Conservation (phyloP, 2,797 vertebrate genomes). For the Macroramphosus scolopax region DNA sequence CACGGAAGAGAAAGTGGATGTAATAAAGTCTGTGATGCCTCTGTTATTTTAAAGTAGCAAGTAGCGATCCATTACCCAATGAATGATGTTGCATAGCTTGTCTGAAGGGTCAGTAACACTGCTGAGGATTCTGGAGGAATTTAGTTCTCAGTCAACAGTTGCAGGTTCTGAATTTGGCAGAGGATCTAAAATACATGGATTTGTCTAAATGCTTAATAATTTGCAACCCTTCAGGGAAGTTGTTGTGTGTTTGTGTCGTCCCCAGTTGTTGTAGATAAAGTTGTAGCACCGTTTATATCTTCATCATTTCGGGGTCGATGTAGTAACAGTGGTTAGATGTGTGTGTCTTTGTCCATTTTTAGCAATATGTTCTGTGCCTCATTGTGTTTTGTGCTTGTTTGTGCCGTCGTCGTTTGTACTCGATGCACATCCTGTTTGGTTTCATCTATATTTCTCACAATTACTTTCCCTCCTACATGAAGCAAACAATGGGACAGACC, state of each 20-base stretch:
- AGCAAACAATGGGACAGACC: slow-evolving; percentile 67
- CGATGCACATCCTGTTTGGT: slow-evolving; percentile 40
- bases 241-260: slow-evolving; percentile 16
- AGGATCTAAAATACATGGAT: background rate
- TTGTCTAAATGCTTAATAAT: background rate
- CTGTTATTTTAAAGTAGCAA: slow-evolving; percentile 7
- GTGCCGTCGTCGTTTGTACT: slow-evolving; percentile 23
- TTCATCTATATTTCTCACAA: slow-evolving; percentile 45
- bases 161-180: slow-evolving; percentile 6
- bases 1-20: slow-evolving; percentile 40
- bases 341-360: background rate
- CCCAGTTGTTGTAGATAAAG: slow-evolving; percentile 11
- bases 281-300: slow-evolving; percentile 8
- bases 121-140: slow-evolving; percentile 2
- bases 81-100: slow-evolving; percentile 17
- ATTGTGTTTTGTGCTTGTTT: slow-evolving; percentile 21
- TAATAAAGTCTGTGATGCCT: slow-evolving; percentile 8
- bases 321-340: background rate
- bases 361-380: background rate
- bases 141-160: too few species aligned
- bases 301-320: background rate
- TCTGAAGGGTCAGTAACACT: slow-evolving; percentile 23
- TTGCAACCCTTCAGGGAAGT: slow-evolving; percentile 35
- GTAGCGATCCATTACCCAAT: background rate
- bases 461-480: slow-evolving; percentile 60